Percentiles rank a stretch among this genome's conserved stretches.
Evolutionary conservation across 2,888 invertebrate species (phyloP).

Genomic region (Azorinus chamasolen): DNA sequence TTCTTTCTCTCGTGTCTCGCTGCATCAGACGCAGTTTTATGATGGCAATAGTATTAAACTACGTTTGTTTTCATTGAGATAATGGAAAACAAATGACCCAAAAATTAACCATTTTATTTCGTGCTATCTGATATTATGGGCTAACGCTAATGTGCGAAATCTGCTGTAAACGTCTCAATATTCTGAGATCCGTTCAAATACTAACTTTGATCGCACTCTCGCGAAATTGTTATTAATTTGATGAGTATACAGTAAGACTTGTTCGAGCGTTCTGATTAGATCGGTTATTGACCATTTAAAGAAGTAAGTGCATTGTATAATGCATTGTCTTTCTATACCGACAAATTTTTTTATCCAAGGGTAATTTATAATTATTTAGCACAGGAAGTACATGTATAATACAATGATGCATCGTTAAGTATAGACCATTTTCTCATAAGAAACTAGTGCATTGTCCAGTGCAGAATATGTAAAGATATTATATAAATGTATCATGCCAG

Average conservation of each 20-base stretch:
- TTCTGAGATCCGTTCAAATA: slow-evolving; percentile 51
- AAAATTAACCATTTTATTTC: slow-evolving; percentile 62
- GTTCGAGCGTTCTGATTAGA: not conserved
- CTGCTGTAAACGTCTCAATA: slow-evolving; percentile 52
- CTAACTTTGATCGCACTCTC: slow-evolving; percentile 55
- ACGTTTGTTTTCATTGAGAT: slow-evolving; percentile 54
- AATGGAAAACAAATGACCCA: slow-evolving; percentile 67
- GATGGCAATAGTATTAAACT: slow-evolving; percentile 35
- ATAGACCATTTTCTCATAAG: too few species aligned
- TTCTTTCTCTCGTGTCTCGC: not conserved
- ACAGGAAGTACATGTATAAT: too few species aligned
- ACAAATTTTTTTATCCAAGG: too few species aligned
- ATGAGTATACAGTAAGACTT: not conserved
- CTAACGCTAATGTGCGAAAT: slow-evolving; percentile 61
- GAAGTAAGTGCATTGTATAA: too few species aligned
- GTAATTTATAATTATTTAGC: too few species aligned
- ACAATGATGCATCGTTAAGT: too few species aligned
- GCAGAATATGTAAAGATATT: too few species aligned
- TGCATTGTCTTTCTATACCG: too few species aligned
- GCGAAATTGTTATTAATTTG: slow-evolving; percentile 22
- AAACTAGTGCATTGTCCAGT: too few species aligned
- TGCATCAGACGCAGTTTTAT: slow-evolving; percentile 24
- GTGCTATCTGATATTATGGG: slow-evolving; percentile 59
- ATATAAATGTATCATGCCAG: too few species aligned
- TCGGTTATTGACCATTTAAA: too few species aligned